Evolutionary conservation across 2,797 vertebrate genomes (phyloP).

Genomic region (Rhynchonycteris naso): DNA sequence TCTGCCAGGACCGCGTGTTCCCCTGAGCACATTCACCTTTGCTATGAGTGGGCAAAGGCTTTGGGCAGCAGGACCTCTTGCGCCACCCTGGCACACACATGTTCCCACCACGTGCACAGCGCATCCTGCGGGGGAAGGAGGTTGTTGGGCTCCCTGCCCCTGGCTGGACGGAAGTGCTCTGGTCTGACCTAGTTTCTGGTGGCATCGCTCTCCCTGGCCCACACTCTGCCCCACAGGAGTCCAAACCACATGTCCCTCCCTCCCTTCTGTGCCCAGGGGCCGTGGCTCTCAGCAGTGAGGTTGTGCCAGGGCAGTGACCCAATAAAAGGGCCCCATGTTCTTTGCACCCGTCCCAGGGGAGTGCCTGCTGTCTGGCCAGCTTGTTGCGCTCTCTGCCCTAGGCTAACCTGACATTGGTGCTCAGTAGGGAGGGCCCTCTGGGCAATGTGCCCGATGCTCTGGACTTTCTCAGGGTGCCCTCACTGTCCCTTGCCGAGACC

Average conservation of each 20-base stretch:
- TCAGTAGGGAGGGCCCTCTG: not conserved
- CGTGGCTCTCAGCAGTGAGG: not conserved
- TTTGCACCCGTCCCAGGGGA: no score
- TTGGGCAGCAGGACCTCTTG: not conserved
- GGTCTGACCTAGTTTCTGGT: conserved; percentile 30
- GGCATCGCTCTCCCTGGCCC: not conserved
- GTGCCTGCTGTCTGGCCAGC: not conserved
- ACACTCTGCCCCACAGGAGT: not conserved
- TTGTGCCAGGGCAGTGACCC: not conserved
- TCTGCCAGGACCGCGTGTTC: not conserved
- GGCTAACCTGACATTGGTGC: not conserved
- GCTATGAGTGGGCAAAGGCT: not conserved
- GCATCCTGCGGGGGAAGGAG: not conserved
- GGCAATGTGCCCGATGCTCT: not conserved
- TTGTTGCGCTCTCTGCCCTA: not conserved
- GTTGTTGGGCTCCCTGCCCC: not conserved
- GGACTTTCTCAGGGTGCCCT: no score
- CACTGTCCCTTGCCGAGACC: not conserved
- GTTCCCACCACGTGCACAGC: not conserved
- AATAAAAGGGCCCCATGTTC: not conserved
- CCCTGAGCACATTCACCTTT: not conserved
- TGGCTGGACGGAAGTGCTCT: not conserved
- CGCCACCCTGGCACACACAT: rapidly evolving
- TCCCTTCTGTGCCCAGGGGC: not conserved
- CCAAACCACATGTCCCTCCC: not conserved